A percentile compares a stretch with the other conserved stretches of the same genome.
Evolutionary conservation across 2,888 invertebrate genomes (phyloP).

Genomic region (Conops quadrifasciatus): DNA sequence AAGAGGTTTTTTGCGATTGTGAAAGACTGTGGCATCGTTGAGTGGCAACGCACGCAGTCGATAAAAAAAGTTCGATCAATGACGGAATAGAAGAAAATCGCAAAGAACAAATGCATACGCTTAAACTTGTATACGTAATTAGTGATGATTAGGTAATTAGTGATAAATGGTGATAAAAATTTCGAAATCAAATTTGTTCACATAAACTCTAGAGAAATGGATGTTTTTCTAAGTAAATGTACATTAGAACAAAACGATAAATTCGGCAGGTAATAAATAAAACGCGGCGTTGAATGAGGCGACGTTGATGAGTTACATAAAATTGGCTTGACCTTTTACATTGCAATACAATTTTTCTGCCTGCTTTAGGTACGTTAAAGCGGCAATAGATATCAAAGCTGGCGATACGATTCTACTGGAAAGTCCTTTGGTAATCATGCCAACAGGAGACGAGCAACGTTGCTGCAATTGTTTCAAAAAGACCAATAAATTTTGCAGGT

Average conservation of each 20-base stretch:
- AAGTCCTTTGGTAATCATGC: slow-evolving; percentile 68
- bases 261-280: slow-evolving; percentile 54
- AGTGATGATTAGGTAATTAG: too few species aligned
- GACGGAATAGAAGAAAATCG: too few species aligned
- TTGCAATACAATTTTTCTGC: slow-evolving; percentile 10
- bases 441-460: slow-evolving; percentile 57
- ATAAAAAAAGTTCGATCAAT: too few species aligned
- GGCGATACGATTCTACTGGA: slow-evolving; percentile 70
- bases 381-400: slow-evolving; percentile 67
- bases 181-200: background rate
- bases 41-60: too few species aligned
- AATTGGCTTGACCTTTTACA: background rate
- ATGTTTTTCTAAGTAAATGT: slow-evolving; percentile 50
- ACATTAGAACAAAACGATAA: slow-evolving; percentile 51
- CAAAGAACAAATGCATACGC: too few species aligned
- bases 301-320: slow-evolving; percentile 8
- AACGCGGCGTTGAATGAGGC: slow-evolving; percentile 1
- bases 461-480: slow-evolving; percentile 68
- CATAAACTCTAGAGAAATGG: background rate
- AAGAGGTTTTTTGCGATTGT: too few species aligned
- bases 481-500: slow-evolving; percentile 57
- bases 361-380: slow-evolving; percentile 67
- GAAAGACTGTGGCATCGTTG: too few species aligned
- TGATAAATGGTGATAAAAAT: too few species aligned
- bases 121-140: too few species aligned